phyloP scores from a whole-genome alignment of 2,888 invertebrate genomes.

The Phorcus lineatus region DNA sequence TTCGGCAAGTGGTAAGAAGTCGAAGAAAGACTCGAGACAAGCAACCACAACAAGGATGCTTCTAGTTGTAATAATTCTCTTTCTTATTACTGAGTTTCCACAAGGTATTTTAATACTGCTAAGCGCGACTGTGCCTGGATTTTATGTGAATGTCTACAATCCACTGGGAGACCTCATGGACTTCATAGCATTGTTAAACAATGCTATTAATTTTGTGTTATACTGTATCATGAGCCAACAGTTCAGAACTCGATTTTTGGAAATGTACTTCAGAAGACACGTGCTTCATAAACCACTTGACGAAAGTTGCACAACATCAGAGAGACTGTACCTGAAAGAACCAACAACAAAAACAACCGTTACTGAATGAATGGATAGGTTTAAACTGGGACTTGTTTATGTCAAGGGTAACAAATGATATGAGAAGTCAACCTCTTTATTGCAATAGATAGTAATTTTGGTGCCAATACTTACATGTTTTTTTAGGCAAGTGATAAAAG shows the following conservation, averaged over 20 bases:
- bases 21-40: constrained; percentile 53
- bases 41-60: constrained; percentile 92
- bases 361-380: constrained; percentile 1
- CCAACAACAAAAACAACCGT: constrained; percentile 30
- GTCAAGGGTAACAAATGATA: too few relatives aligned
- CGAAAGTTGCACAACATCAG: constrained; percentile 32
- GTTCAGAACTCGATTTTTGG: constrained; percentile 78
- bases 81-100: constrained; percentile 92
- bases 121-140: constrained; percentile 83
- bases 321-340: constrained; percentile 31
- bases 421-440: too few relatives aligned
- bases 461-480: too few relatives aligned
- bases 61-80: constrained; percentile 88
- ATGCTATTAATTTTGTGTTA: constrained; percentile 92
- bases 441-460: too few relatives aligned
- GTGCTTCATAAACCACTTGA: constrained; percentile 26
- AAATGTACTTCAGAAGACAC: constrained; percentile 58
- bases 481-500: too few relatives aligned
- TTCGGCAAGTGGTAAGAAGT: constrained; percentile 51
- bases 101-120: constrained; percentile 86
- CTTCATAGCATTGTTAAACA: constrained; percentile 90
- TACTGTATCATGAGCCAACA: constrained; percentile 96
- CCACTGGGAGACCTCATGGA: constrained; percentile 87
- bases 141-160: constrained; percentile 80
- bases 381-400: too few relatives aligned